Conservation (phyloP, 64 coral and sea anemone species). For the Acropora yongei region DNA sequence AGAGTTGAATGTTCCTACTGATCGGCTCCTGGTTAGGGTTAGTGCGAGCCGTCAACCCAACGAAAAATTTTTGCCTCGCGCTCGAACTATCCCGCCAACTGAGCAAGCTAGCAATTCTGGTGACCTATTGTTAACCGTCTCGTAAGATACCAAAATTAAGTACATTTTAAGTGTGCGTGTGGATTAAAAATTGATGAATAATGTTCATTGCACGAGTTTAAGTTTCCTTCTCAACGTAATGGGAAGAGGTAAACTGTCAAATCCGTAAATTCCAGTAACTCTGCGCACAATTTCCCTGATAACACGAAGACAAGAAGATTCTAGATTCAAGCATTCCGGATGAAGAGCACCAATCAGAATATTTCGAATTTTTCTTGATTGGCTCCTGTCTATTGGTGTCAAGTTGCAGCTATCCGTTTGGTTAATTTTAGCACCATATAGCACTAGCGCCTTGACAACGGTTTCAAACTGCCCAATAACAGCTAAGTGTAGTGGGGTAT, state of each 20-base stretch:
- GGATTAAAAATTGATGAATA: background rate
- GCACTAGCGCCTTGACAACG: slow-evolving; percentile 34
- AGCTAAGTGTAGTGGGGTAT: slow-evolving; percentile 76
- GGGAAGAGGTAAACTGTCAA: slow-evolving; percentile 21
- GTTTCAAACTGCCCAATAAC: slow-evolving; percentile 51
- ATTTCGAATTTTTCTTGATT: slow-evolving; percentile 32
- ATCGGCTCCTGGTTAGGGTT: too few relatives aligned
- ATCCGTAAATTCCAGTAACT: slow-evolving; percentile 3
- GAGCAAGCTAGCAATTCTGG: too few relatives aligned
- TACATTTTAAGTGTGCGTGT: background rate
- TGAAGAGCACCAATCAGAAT: slow-evolving; percentile 5
- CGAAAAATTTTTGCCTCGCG: too few relatives aligned
- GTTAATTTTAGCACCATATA: slow-evolving; percentile 57
- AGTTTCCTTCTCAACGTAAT: slow-evolving; percentile 7
- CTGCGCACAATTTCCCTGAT: background rate
- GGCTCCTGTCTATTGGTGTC: slow-evolving; percentile 64
- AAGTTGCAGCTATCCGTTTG: slow-evolving; percentile 46
- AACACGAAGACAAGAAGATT: slow-evolving; percentile 3
- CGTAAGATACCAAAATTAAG: background rate
- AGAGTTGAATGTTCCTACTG: too few relatives aligned
- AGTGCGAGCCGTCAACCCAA: too few relatives aligned
- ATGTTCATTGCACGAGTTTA: background rate
- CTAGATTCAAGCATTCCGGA: background rate
- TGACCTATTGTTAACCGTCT: too few relatives aligned
- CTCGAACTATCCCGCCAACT: too few relatives aligned